Evolutionary conservation across 1,140 invertebrate genomes (phyloP).

Genomic region (Daktulosphaira vitifoliae): DNA sequence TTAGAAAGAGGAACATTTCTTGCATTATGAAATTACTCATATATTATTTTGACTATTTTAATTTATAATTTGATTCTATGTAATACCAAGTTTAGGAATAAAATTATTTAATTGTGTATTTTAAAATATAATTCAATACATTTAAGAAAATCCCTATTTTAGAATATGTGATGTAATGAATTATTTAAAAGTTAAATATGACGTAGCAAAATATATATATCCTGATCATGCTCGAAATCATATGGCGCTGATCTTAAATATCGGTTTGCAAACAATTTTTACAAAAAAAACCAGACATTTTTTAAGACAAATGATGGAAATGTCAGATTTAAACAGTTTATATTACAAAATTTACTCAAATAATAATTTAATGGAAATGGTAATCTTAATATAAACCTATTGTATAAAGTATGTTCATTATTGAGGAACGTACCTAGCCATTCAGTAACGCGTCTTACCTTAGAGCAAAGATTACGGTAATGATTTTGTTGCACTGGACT

Average conservation of each 20-base stretch:
- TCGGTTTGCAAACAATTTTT: neutral
- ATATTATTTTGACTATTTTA: no score
- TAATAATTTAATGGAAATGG: neutral
- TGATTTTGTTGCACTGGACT: no score
- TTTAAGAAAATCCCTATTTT: no score
- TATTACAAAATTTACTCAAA: conserved; percentile 2
- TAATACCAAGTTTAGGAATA: no score
- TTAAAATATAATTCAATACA: neutral
- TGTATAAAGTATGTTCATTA: no score
- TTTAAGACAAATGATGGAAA: conserved; percentile 2
- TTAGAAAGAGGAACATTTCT: no score
- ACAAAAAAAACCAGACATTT: neutral
- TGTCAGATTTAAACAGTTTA: conserved; percentile 4
- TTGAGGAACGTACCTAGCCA: no score
- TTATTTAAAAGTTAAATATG: conserved; percentile 4
- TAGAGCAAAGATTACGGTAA: no score
- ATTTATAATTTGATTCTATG: no score
- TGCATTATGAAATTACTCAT: no score
- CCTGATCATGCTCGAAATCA: neutral
- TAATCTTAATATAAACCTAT: no score
- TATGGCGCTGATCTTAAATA: conserved; percentile 1
- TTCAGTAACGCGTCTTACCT: no score
- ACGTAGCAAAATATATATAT: neutral
- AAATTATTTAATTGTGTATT: neutral
- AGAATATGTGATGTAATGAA: conserved; percentile 3